A percentile compares a stretch with the other conserved stretches of the same genome.
These are phyloP conservation scores for Chrosomus eos DNA, from an alignment of 2,797 vertebrate species.

Conservation along the genomic window DNA sequence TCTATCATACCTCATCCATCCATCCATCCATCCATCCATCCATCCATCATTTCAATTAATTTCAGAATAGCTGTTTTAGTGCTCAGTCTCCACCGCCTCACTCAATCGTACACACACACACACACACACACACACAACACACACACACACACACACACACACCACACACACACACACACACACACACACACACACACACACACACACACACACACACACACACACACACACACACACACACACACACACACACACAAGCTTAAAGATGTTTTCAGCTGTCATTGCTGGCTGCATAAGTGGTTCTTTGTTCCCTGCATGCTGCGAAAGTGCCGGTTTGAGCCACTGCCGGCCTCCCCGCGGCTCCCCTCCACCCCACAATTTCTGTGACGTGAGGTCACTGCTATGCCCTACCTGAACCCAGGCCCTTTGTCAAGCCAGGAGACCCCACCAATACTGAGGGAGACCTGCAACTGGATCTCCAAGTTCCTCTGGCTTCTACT, in stretches of 20 bases:
- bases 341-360: slow-evolving; percentile 47
- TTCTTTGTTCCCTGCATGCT: slow-evolving; percentile 74
- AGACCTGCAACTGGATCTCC: slow-evolving; percentile 70
- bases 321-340: slow-evolving; percentile 61
- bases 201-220: slow-evolving; percentile 52
- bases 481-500: slow-evolving; percentile 67
- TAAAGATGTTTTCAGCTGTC: slow-evolving; percentile 81
- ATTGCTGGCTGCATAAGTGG: slow-evolving; percentile 72
- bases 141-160: slow-evolving; percentile 52
- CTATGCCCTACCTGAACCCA: slow-evolving; percentile 58
- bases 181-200: slow-evolving; percentile 53
- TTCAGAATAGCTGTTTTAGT: neutral
- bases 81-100: neutral
- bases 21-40: no score
- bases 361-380: slow-evolving; percentile 30
- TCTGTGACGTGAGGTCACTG: slow-evolving; percentile 49
- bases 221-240: slow-evolving; percentile 53
- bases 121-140: no score
- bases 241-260: slow-evolving; percentile 57
- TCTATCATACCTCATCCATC: no score
- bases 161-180: slow-evolving; percentile 53
- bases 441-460: slow-evolving; percentile 51
- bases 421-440: slow-evolving; percentile 53
- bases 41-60: neutral
- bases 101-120: slow-evolving; percentile 42